phyloP scores from a whole-genome alignment of 2,797 vertebrate genomes.

The Gambelia wislizenii region DNA sequence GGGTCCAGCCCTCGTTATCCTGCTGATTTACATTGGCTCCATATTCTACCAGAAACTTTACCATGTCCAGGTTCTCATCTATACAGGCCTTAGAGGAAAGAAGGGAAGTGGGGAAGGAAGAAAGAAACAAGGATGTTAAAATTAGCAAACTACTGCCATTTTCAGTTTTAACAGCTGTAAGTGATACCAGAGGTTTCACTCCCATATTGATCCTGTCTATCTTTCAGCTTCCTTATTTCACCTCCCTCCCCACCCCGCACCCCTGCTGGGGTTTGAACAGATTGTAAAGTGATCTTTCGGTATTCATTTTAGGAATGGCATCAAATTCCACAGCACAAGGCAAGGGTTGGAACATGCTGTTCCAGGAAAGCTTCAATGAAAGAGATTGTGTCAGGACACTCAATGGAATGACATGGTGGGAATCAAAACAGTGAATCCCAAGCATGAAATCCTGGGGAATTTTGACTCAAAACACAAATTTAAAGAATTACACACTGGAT shows the following conservation, averaged over 20 bases:
- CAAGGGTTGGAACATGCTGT: background rate
- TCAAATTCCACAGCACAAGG: conserved; percentile 10
- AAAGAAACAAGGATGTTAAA: conserved; percentile 29
- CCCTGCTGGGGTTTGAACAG: fast-evolving
- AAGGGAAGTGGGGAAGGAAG: background rate
- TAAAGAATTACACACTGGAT: background rate
- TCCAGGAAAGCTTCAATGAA: conserved; percentile 37
- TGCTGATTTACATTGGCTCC: conserved; percentile 82
- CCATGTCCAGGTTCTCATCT: conserved; percentile 85
- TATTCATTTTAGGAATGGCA: conserved; percentile 8
- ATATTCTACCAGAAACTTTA: conserved; percentile 83
- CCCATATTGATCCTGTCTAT: background rate
- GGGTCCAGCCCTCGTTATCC: conserved; percentile 85
- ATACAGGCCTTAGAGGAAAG: conserved; percentile 79
- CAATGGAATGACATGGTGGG: background rate
- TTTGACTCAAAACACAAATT: background rate
- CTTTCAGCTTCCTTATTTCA: background rate
- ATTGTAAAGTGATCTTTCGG: background rate
- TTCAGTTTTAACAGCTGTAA: conserved; percentile 16
- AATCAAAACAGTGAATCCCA: background rate
- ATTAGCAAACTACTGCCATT: background rate
- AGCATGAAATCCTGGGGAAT: conserved; percentile 20
- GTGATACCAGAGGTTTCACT: background rate
- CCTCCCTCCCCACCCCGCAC: background rate
- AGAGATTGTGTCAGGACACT: background rate